Conservation (phyloP, 2,113 vertebrate genomes). For the Tamias sibiricus region DNA sequence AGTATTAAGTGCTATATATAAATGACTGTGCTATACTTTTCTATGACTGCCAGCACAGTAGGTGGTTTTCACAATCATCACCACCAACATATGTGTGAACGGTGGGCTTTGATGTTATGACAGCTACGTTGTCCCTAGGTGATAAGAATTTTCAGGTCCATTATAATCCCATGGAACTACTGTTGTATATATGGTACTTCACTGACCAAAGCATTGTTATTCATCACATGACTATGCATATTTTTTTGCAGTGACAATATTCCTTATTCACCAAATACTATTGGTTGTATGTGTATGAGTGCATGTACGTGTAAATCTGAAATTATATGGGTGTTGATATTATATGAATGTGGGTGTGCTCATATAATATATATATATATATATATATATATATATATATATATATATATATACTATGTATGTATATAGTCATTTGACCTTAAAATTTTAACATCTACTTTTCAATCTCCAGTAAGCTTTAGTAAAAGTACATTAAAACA, state of each 20-base stretch:
- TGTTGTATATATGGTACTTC: neutral
- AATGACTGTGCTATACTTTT: neutral
- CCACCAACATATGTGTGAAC: neutral
- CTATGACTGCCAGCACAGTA: neutral
- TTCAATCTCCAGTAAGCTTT: constrained; percentile 42
- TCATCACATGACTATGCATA: too few relatives aligned
- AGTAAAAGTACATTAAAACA: constrained; percentile 20
- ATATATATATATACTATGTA: neutral
- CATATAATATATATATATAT: neutral
- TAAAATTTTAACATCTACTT: neutral
- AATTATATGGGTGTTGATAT: neutral
- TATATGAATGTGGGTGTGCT: neutral
- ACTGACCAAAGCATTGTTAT: neutral
- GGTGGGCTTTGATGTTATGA: neutral
- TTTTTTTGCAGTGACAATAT: neutral
- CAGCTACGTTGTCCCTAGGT: neutral
- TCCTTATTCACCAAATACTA: neutral
- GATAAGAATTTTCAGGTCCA: neutral
- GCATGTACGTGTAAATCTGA: neutral
- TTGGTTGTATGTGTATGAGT: neutral
- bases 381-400: neutral
- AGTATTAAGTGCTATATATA: neutral
- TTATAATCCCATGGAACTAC: neutral
- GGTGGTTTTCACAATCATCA: neutral
- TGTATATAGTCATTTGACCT: neutral